Conservation (phyloP, 2,113 vertebrate genomes). For the Telmatochromis bifrenatus region DNA sequence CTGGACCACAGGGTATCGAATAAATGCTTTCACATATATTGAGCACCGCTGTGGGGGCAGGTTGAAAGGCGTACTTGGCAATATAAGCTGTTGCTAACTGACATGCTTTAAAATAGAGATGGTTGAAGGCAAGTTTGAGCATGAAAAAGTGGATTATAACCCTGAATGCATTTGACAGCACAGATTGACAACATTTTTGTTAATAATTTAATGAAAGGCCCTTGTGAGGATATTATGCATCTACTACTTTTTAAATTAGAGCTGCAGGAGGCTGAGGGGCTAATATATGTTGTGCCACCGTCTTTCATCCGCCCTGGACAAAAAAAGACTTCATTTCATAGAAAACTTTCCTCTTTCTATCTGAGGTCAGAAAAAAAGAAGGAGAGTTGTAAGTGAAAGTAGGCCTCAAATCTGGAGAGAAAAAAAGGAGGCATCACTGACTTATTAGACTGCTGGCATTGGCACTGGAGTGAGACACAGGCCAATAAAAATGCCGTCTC, state of each 20-base stretch:
- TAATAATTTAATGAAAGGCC: not conserved
- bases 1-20: not conserved
- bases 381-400: not conserved
- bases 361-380: not conserved
- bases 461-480: constrained; percentile 17
- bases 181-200: not conserved
- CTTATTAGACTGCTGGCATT: constrained; percentile 23
- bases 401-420: not conserved
- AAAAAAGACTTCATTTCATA: not conserved
- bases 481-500: constrained; percentile 47
- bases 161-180: not conserved
- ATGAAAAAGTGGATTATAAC: not conserved
- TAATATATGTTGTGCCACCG: not conserved
- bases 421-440: constrained; percentile 1
- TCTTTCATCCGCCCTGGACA: not conserved
- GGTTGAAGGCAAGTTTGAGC: not conserved
- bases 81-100: not conserved
- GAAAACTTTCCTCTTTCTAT: not conserved
- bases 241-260: not conserved
- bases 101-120: not conserved
- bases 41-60: not conserved
- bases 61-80: not conserved
- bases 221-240: not conserved
- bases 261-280: not conserved
- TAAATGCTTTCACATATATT: not conserved